Conservation (phyloP, 2,797 vertebrate genomes). For the Amblyopsis hoosieri region DNA sequence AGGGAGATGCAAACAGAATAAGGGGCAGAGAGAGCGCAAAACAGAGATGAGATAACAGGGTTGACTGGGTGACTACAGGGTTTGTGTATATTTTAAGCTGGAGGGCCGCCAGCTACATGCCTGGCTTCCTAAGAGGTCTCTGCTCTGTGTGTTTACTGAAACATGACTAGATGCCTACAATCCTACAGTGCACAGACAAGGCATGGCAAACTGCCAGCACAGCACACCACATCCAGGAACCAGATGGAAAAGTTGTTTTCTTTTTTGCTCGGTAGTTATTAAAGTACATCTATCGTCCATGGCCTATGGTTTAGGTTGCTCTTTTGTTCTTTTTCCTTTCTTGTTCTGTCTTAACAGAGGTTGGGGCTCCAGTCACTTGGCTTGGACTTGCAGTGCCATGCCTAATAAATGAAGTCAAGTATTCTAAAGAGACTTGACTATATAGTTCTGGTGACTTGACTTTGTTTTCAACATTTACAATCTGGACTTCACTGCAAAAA, state of each 20-base stretch:
- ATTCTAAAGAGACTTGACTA: too few relatives aligned
- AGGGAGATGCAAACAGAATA: conserved; percentile 6
- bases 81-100: conserved; percentile 56
- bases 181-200: conserved; percentile 45
- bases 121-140: conserved; percentile 50
- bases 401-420: too few relatives aligned
- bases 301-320: conserved; percentile 43
- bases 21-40: background rate
- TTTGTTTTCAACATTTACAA: too few relatives aligned
- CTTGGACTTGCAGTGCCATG: too few relatives aligned
- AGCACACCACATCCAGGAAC: conserved; percentile 46
- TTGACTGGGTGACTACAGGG: conserved; percentile 35
- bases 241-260: conserved; percentile 59
- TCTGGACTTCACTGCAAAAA: too few relatives aligned
- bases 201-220: conserved; percentile 56
- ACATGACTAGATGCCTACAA: conserved; percentile 50
- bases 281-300: conserved; percentile 38
- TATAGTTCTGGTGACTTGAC: too few relatives aligned
- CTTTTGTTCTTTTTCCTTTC: conserved; percentile 17
- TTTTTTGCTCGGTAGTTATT: conserved; percentile 30
- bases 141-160: conserved; percentile 49
- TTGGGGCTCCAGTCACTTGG: too few relatives aligned
- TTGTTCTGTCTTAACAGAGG: too few relatives aligned
- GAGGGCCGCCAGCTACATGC: conserved; percentile 51
- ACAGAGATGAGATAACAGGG: background rate